phyloP scores from a whole-genome alignment of 2,888 invertebrate genomes.

The Hirtodrosophila duncani region DNA sequence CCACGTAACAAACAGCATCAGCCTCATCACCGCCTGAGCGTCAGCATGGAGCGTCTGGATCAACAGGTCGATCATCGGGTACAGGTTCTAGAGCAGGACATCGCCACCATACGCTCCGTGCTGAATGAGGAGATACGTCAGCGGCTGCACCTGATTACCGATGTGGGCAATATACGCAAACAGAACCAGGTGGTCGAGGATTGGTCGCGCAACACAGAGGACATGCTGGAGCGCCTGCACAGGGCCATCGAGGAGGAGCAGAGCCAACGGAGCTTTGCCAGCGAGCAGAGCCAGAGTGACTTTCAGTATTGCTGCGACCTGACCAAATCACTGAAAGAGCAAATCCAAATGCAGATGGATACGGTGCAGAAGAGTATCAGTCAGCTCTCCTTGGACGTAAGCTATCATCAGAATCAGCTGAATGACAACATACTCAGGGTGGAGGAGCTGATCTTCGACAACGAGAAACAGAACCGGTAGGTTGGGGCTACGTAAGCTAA shows the following conservation, averaged over 20 bases:
- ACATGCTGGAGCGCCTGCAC: constrained; percentile 78
- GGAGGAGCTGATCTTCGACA: constrained; percentile 70
- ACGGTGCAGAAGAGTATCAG: constrained; percentile 69
- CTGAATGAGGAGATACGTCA: constrained; percentile 78
- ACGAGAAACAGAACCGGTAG: constrained; percentile 68
- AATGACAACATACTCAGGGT: constrained; percentile 74
- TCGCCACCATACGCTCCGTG: constrained; percentile 67
- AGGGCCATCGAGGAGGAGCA: constrained; percentile 80
- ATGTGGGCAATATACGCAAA: constrained; percentile 77
- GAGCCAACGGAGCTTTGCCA: constrained; percentile 79
- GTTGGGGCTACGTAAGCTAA: background rate
- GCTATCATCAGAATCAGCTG: constrained; percentile 70
- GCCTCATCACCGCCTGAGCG: constrained; percentile 33
- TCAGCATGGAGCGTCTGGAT: constrained; percentile 58
- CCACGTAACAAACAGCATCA: constrained; percentile 64
- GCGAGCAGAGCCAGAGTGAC: constrained; percentile 81
- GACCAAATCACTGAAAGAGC: constrained; percentile 71
- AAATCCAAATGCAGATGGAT: constrained; percentile 63
- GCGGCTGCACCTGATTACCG: constrained; percentile 76
- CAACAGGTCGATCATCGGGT: constrained; percentile 61
- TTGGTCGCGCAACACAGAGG: constrained; percentile 74
- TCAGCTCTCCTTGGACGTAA: constrained; percentile 68
- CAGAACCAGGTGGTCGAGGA: constrained; percentile 77
- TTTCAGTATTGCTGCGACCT: constrained; percentile 81
- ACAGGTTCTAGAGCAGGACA: constrained; percentile 72